Percentiles rank a stretch among this genome's conserved stretches.
These are phyloP conservation scores for Dreissena polymorpha DNA, from an alignment of 1,140 invertebrate genomes.

Conservation along the genomic window DNA sequence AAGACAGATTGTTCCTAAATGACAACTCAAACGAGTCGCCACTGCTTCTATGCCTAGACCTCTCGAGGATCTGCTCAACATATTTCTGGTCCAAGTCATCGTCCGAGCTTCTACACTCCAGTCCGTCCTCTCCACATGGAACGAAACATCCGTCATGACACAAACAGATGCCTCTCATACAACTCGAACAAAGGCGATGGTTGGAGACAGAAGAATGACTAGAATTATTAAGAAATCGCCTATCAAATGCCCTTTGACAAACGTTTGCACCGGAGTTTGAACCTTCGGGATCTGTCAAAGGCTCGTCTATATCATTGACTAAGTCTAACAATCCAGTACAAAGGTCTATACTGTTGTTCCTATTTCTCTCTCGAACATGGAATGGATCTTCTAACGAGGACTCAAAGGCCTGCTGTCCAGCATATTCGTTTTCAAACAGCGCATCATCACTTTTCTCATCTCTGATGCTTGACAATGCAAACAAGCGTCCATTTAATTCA, in stretches of 20 bases:
- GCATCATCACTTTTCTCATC: not conserved
- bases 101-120: not conserved
- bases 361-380: slow-evolving; percentile 1
- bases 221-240: not conserved
- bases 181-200: no score
- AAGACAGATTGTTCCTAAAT: not conserved
- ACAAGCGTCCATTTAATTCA: not conserved
- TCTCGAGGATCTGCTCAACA: not conserved
- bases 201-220: not conserved
- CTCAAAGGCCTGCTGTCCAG: not conserved
- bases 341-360: slow-evolving; percentile 4
- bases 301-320: slow-evolving; percentile 21
- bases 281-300: not conserved
- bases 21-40: not conserved
- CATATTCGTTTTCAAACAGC: not conserved
- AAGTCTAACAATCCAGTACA: slow-evolving; percentile 41
- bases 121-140: not conserved
- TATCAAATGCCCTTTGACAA: not conserved
- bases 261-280: not conserved
- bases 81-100: slow-evolving; percentile 4
- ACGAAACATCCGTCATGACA: not conserved
- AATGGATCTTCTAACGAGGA: slow-evolving; percentile 32
- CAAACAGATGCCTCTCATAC: no score
- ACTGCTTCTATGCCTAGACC: not conserved
- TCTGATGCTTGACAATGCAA: not conserved